A percentile compares a stretch with the other conserved stretches of the same genome.
Evolutionary conservation across 2,113 vertebrate genomes (phyloP).

Genomic region (Pongo abelii): DNA sequence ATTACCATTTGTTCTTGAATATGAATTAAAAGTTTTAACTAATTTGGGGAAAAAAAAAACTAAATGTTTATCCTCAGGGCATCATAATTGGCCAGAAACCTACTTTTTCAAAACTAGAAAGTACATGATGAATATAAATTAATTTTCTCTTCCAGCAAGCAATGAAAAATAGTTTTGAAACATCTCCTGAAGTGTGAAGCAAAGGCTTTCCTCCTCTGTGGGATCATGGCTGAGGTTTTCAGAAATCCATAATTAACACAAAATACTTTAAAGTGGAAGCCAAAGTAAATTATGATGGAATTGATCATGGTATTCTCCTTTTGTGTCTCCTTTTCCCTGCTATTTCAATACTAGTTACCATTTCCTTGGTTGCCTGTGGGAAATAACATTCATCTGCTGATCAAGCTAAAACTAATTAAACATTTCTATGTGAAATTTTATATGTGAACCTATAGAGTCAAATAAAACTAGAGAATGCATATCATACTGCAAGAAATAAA

Average conservation of each 20-base stretch:
- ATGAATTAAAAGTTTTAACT: not conserved
- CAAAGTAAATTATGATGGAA: not conserved
- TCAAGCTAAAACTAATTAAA: constrained; percentile 3
- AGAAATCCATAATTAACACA: not conserved
- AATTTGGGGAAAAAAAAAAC: not conserved
- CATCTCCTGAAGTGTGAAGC: not conserved
- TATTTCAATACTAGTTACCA: not conserved
- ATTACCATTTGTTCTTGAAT: not conserved
- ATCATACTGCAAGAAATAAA: not conserved
- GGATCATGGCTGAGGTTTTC: not conserved
- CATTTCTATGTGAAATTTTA: not conserved
- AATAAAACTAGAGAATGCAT: not conserved
- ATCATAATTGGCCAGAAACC: constrained; percentile 2
- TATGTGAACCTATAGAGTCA: not conserved
- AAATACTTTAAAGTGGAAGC: not conserved
- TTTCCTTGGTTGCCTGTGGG: not conserved
- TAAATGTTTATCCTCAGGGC: not conserved
- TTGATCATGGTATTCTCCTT: not conserved
- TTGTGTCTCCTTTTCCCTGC: not conserved
- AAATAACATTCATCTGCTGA: not conserved
- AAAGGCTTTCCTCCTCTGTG: not conserved
- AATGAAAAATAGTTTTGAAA: not conserved
- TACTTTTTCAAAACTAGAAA: not conserved
- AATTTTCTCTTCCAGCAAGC: not conserved
- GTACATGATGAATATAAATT: not conserved